These are phyloP conservation scores for Vanessa atalanta DNA, from an alignment of 1,140 invertebrate genomes.

Conservation along the genomic window DNA sequence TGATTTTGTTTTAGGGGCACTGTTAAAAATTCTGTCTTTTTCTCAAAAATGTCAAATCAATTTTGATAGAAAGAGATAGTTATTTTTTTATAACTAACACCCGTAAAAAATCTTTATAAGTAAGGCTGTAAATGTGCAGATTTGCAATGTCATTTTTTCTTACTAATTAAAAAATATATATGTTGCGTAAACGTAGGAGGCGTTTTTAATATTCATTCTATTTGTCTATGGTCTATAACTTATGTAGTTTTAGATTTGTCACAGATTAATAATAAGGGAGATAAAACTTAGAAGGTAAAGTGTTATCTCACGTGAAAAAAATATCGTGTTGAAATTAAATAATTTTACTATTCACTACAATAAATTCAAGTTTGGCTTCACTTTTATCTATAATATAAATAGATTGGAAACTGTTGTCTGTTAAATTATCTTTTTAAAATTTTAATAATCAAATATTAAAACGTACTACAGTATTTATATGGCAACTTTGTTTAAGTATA, in stretches of 20 bases:
- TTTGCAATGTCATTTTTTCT: no score
- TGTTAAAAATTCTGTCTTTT: no score
- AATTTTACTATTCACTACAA: constrained; percentile 17
- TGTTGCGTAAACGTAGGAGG: background rate
- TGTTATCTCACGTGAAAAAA: constrained; percentile 42
- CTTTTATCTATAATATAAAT: background rate
- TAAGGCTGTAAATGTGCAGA: no score
- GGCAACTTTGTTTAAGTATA: background rate
- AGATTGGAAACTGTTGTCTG: constrained; percentile 1
- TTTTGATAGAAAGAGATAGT: no score
- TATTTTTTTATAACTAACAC: no score
- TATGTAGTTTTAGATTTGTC: constrained; percentile 34
- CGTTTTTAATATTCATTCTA: constrained; percentile 1
- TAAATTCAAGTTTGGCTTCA: constrained; percentile 12
- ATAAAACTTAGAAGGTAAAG: constrained; percentile 29
- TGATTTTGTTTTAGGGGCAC: no score
- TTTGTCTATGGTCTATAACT: constrained; percentile 27
- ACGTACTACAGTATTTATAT: background rate
- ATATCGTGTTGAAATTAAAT: constrained; percentile 34
- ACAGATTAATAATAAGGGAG: constrained; percentile 31
- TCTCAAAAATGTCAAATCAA: background rate
- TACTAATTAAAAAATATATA: background rate
- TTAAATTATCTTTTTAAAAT: constrained; percentile 12
- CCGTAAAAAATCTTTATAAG: no score
- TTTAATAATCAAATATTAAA: constrained; percentile 9